Evolutionary conservation across 2,797 vertebrate genomes (phyloP), one percentile per base, ranked within the genome.

Genomic region (Rhodeus uyekii): DNA sequence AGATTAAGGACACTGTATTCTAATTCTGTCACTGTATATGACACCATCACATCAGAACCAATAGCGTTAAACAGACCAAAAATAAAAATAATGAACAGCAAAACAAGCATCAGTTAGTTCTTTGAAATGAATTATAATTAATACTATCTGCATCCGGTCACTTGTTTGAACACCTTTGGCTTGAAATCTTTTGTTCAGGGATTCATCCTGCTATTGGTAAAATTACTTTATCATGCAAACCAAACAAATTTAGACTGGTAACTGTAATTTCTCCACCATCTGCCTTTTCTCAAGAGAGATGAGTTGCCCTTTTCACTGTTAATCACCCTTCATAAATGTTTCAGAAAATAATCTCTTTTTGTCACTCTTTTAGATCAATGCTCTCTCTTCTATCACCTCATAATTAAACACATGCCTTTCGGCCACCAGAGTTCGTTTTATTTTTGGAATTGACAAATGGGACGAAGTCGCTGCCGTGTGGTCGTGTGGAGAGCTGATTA

Each of bases 341-440:
- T 75, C 58, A 63, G 74, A 29, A 24, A 5, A 64, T n/a, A 64
- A 53, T 74, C 46, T 39, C 16, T 73, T 73, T 81, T 74, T 50
- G 27, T 32, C 42, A n/a, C 32, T 65, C 13, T 50, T 65, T 77
- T 24, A 53, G 60, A 81, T 81, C 46, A 82, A 83, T 76, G 55
- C 58, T 69, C 39, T 46, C 73, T 80, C 60, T n/a, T 76, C 74
- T 60, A 39, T 82, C 78, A 72, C 74, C 69, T 58, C 58, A 75
- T 85, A 78, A 86, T 69, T 63, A 72, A 77, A 46, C 42, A 19
- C 27, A 50, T 65, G 60, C 65, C 79, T 77, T 71, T 77, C 60
- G 81, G 83, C 76, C 76, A 60, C 67, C 68, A 46, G 24, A 44
- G 42, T 72, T 74, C 34, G 46, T 84, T 83, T 83, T 80, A 88